These are phyloP conservation scores for Eurypyga helias DNA, from an alignment of 2,113 vertebrate genomes.

Conservation along the genomic window DNA sequence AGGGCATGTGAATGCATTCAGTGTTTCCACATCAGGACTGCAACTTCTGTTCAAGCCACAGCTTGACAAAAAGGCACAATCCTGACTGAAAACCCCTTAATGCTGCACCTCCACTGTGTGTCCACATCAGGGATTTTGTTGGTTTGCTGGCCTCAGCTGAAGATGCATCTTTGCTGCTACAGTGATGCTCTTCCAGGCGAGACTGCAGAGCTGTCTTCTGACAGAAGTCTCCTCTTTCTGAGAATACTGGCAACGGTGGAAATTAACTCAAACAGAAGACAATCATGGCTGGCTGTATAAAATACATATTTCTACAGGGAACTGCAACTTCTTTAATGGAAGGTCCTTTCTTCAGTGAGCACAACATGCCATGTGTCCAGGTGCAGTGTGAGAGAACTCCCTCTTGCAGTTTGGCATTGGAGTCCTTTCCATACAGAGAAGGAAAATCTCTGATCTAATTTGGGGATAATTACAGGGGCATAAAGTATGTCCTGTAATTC, in stretches of 20 bases:
- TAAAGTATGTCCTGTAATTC: neutral
- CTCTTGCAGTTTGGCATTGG: neutral
- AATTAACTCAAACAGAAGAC: neutral
- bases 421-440: neutral
- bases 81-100: neutral
- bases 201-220: neutral
- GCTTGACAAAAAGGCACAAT: neutral
- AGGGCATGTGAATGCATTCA: rapidly evolving
- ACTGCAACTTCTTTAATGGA: neutral
- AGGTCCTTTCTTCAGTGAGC: neutral
- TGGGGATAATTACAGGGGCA: neutral
- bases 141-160: neutral
- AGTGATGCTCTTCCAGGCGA: neutral
- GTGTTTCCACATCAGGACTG: neutral
- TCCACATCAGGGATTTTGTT: too few relatives aligned
- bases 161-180: neutral
- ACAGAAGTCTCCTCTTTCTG: neutral
- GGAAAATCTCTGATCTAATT: neutral
- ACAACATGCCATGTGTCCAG: neutral
- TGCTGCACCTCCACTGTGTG: rapidly evolving
- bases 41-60: neutral
- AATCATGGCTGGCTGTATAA: neutral
- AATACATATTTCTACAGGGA: neutral
- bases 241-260: neutral
- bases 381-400: neutral